A percentile compares a stretch with the other conserved stretches of the same genome.
These are phyloP conservation scores for Mylabris sibirica DNA, from an alignment of 2,888 invertebrate species.

Conservation along the genomic window DNA sequence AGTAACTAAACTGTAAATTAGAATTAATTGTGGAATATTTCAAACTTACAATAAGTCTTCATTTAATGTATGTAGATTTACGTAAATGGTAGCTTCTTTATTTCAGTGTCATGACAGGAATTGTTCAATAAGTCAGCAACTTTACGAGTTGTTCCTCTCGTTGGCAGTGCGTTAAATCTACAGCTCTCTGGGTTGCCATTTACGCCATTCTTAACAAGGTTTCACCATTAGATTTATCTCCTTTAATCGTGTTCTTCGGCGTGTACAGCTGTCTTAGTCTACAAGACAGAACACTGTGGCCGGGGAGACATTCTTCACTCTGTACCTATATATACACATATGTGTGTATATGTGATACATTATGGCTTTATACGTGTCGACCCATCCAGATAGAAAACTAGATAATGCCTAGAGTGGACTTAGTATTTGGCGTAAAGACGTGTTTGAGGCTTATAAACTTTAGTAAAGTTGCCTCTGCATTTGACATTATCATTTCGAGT, in stretches of 20 bases:
- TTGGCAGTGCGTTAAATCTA: constrained; percentile 52
- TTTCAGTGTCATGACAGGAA: constrained; percentile 43
- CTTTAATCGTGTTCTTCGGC: constrained; percentile 60
- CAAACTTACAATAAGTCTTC: constrained; percentile 14
- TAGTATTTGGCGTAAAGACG: constrained; percentile 43
- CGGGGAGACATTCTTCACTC: constrained; percentile 42
- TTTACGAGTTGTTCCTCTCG: constrained; percentile 37
- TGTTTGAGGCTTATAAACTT: constrained; percentile 55
- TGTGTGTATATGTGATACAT: constrained; percentile 44
- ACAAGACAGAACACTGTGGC: constrained; percentile 52
- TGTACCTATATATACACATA: no score
- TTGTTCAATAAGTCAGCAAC: constrained; percentile 53
- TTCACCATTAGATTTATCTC: constrained; percentile 63
- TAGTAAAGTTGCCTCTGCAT: constrained; percentile 57
- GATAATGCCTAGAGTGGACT: constrained; percentile 51
- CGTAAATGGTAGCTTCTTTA: constrained; percentile 32
- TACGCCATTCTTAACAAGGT: constrained; percentile 60
- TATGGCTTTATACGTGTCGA: constrained; percentile 52
- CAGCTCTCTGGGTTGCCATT: constrained; percentile 55
- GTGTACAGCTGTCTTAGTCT: constrained; percentile 58
- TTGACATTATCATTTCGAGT: constrained; percentile 58
- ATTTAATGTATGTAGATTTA: background rate
- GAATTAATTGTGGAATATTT: constrained; percentile 25
- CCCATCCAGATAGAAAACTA: constrained; percentile 49
- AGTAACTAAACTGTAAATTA: constrained; percentile 12